Evolutionary conservation across 2,797 vertebrate genomes (phyloP).

Genomic region (Tadarida brasiliensis): DNA sequence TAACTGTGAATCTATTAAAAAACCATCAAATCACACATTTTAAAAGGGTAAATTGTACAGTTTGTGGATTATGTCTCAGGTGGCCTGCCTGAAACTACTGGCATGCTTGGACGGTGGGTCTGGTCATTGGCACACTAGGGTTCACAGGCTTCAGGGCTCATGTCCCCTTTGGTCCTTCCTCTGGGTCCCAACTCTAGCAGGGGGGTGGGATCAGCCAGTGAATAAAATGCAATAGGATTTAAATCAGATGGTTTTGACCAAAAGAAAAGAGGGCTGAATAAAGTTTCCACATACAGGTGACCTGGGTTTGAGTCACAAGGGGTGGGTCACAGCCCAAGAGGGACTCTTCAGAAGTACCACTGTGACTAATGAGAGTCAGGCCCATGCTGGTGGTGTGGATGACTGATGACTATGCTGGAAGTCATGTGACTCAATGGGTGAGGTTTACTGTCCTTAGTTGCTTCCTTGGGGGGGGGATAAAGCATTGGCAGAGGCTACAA

Average conservation of each 20-base stretch:
- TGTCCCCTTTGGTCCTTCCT: background rate
- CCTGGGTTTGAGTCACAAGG: background rate
- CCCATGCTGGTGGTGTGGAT: background rate
- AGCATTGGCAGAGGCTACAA: background rate
- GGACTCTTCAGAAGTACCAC: background rate
- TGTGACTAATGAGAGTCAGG: background rate
- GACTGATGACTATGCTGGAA: background rate
- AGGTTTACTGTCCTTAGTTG: background rate
- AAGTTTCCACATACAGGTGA: background rate
- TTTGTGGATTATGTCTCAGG: background rate
- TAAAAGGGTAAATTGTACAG: background rate
- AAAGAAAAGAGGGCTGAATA: background rate
- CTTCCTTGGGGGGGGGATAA: background rate
- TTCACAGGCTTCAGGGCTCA: background rate
- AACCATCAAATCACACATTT: background rate
- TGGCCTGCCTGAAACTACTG: background rate
- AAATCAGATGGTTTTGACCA: background rate
- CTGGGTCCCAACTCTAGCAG: background rate
- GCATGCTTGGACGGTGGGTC: background rate
- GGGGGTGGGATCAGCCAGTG: background rate
- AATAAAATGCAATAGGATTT: background rate
- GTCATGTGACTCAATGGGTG: background rate
- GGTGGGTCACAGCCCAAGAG: background rate
- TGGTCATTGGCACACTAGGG: too few species aligned
- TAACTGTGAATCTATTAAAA: background rate